Percentiles rank a stretch among this genome's conserved stretches.
These are phyloP conservation scores for Macropus fuliginosus DNA, from an alignment of 2,797 vertebrate species.

Conservation along the genomic window DNA sequence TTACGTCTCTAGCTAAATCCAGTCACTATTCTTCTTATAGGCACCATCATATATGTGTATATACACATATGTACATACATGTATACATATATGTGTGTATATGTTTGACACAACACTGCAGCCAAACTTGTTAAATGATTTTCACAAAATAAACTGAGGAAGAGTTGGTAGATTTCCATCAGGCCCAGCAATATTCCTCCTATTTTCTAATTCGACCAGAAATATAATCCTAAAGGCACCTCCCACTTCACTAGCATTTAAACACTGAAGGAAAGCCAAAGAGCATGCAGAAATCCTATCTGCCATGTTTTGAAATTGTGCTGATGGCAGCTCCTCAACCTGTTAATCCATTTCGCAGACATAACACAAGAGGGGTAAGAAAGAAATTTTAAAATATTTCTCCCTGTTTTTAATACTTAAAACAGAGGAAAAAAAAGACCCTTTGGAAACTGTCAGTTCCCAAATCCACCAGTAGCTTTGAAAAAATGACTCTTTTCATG, in stretches of 20 bases:
- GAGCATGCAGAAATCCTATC: constrained; percentile 15
- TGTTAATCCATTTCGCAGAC: constrained; percentile 1
- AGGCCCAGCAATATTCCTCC: neutral
- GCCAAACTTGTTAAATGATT: neutral
- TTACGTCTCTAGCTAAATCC: neutral
- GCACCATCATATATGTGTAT: neutral
- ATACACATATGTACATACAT: too few relatives aligned
- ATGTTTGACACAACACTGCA: neutral
- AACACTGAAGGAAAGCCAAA: constrained; percentile 36
- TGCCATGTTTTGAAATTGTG: constrained; percentile 26
- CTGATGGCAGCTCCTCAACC: neutral
- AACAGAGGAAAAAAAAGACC: neutral
- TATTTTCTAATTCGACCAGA: neutral
- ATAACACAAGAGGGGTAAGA: neutral
- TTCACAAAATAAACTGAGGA: neutral
- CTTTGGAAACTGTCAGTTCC: constrained; percentile 41
- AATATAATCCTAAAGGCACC: constrained; percentile 26
- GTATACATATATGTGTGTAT: too few relatives aligned
- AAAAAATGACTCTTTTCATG: constrained; percentile 67
- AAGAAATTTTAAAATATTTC: constrained; percentile 52
- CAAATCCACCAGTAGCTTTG: constrained; percentile 53
- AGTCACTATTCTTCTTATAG: neutral
- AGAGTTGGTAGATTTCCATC: neutral
- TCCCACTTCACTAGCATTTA: neutral
- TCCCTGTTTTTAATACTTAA: neutral